phyloP scores from a whole-genome alignment of 2,888 invertebrate genomes.

The Callyntrura guangdongensis region DNA sequence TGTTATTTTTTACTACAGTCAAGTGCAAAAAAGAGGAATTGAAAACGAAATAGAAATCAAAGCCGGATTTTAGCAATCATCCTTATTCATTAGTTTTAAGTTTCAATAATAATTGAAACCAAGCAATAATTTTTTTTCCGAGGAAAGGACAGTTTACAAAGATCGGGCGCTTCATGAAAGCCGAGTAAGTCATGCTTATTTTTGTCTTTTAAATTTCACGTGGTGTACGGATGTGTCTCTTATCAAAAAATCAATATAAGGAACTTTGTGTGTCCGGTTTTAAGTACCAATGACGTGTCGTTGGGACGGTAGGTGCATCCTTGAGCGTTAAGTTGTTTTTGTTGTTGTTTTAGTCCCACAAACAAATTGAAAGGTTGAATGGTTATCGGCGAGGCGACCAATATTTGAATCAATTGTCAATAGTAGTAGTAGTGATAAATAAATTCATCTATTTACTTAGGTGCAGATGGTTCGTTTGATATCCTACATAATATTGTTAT shows the following conservation, averaged over 20 bases:
- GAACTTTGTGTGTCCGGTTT: not conserved
- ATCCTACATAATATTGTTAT: no score
- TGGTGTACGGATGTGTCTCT: not conserved
- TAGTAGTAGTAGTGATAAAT: no score
- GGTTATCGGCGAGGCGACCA: no score
- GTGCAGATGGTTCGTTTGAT: no score
- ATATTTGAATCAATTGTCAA: no score
- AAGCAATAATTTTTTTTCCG: conserved; percentile 46
- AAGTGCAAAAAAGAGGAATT: not conserved
- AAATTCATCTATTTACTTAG: not conserved
- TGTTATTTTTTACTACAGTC: not conserved
- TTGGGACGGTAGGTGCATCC: not conserved
- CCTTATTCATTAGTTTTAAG: not conserved
- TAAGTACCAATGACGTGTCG: not conserved
- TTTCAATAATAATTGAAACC: not conserved
- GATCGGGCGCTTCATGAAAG: conserved; percentile 81
- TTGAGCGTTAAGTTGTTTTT: not conserved
- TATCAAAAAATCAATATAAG: not conserved
- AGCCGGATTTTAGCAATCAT: not conserved
- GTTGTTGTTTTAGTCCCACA: not conserved
- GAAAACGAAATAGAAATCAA: not conserved
- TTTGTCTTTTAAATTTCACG: not conserved
- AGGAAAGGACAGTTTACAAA: conserved; percentile 37
- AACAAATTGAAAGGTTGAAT: not conserved
- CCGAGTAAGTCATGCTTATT: conserved; percentile 77